Conservation (phyloP, 2,113 vertebrate genomes). For the Entomyzon cyanotis region DNA sequence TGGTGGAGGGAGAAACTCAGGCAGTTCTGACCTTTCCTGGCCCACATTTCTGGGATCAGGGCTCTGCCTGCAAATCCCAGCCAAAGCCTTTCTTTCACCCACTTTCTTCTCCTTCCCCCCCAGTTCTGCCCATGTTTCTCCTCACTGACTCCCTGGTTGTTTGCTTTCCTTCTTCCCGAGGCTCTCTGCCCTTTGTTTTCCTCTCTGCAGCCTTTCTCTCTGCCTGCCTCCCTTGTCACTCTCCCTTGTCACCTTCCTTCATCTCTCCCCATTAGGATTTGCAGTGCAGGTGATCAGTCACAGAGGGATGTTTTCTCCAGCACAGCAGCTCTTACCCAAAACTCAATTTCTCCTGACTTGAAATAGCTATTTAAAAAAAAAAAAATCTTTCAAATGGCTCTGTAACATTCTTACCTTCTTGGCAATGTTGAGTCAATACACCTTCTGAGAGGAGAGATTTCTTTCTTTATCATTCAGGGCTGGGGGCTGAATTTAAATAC, state of each 20-base stretch:
- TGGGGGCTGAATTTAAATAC: constrained; percentile 62
- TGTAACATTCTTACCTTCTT: constrained; percentile 39
- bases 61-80: not conserved
- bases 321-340: constrained; percentile 69
- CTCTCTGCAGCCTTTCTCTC: not conserved
- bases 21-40: not conserved
- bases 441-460: constrained; percentile 38
- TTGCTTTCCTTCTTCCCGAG: not conserved
- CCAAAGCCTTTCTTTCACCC: not conserved
- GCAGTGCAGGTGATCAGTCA: constrained; percentile 64
- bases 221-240: constrained; percentile 35
- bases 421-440: constrained; percentile 8
- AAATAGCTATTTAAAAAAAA: constrained; percentile 20
- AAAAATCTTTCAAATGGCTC: constrained; percentile 49
- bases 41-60: not conserved
- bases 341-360: constrained; percentile 56
- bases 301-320: constrained; percentile 33
- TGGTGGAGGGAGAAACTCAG: not conserved
- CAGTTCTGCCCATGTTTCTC: not conserved
- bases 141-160: not conserved
- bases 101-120: not conserved
- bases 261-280: constrained; percentile 53
- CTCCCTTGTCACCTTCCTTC: constrained; percentile 14
- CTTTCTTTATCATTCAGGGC: constrained; percentile 45
- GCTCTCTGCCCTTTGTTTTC: not conserved